Percentiles rank a stretch among this genome's conserved stretches.
These are phyloP conservation scores for Sardina pilchardus DNA, from an alignment of 2,113 vertebrate species.

Conservation along the genomic window DNA sequence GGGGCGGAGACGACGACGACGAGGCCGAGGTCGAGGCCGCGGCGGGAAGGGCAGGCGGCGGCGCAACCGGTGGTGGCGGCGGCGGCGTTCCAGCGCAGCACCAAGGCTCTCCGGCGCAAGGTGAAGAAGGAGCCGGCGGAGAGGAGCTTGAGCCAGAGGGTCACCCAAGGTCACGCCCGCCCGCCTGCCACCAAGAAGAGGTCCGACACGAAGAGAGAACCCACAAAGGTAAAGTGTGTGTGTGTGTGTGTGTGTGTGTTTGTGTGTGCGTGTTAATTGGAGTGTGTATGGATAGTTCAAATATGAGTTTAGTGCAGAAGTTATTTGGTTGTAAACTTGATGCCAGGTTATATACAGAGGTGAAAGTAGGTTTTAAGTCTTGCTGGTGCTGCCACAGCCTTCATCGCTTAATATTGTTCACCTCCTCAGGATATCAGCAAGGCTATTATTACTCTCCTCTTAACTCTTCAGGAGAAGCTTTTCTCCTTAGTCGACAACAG, in stretches of 20 bases:
- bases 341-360: not conserved
- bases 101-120: slow-evolving; percentile 36
- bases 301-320: not conserved
- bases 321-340: not conserved
- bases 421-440: no score
- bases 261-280: not conserved
- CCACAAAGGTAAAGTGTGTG: slow-evolving; percentile 42
- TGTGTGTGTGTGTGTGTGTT: not conserved
- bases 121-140: slow-evolving; percentile 63
- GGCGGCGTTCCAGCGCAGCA: slow-evolving; percentile 47
- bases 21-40: not conserved
- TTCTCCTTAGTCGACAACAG: no score
- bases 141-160: slow-evolving; percentile 50
- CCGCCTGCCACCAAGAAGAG: slow-evolving; percentile 35
- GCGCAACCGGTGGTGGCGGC: slow-evolving; percentile 52
- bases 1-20: not conserved
- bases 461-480: no score
- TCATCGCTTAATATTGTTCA: no score
- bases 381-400: no score
- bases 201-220: slow-evolving; percentile 43
- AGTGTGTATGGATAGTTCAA: not conserved
- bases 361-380: no score
- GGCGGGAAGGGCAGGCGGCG: slow-evolving; percentile 32
- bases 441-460: no score
- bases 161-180: not conserved